These are phyloP conservation scores for Porphyrio hochstetteri DNA, from an alignment of 2,113 vertebrate species.

Conservation along the genomic window DNA sequence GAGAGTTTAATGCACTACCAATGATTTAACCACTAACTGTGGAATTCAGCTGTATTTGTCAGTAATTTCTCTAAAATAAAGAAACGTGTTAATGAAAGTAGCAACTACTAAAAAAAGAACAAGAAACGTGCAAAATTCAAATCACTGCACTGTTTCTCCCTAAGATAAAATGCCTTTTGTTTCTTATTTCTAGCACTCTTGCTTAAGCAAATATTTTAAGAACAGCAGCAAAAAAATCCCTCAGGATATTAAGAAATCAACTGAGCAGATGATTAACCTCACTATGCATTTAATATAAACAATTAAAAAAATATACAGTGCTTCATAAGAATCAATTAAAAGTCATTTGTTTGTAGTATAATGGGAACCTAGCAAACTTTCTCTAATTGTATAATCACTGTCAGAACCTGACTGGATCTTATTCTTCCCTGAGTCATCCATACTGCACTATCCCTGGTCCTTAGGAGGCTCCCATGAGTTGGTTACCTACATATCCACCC, in stretches of 20 bases:
- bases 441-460: neutral
- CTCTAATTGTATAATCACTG: neutral
- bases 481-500: neutral
- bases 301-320: constrained; percentile 43
- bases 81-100: constrained; percentile 14
- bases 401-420: neutral
- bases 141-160: neutral
- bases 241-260: constrained; percentile 45
- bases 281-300: constrained; percentile 44
- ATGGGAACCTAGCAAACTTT: neutral
- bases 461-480: neutral
- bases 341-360: neutral
- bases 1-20: neutral
- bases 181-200: constrained; percentile 17
- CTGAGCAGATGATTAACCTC: constrained; percentile 43
- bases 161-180: constrained; percentile 32
- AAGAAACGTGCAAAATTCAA: neutral
- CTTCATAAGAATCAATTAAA: constrained; percentile 13
- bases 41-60: neutral
- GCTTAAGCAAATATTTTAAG: constrained; percentile 45
- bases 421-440: neutral
- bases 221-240: constrained; percentile 25
- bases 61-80: constrained; percentile 8
- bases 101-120: neutral
- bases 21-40: neutral